Evolutionary conservation across 2,797 vertebrate species (phyloP), one percentile per base, ranked within the genome.

Genomic region (Sus cebifrons): DNA sequence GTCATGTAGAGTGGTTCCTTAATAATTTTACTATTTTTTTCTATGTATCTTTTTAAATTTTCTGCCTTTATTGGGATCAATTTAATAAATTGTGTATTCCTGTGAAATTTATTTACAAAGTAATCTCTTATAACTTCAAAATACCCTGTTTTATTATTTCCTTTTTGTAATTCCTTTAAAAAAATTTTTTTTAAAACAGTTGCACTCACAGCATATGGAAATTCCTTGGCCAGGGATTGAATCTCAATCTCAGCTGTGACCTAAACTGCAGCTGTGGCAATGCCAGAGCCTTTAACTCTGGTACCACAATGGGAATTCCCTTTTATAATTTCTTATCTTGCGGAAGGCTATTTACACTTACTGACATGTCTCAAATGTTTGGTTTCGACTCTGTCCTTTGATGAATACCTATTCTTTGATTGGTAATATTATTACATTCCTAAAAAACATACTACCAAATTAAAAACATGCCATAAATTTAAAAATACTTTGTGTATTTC

Each of bases 71-170:
- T 25, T 1, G 4, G 15, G 6, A n/a, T 49, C 65, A 74, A 0
- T 36, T 79, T 73, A 27, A 27, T 74, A 91, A 77, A 15, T 16
- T 87, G n/a, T 27, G 60, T 96, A 91, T 95, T 91, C 83, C 64
- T 62, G 77, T 25, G 13, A 91, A 87, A 83, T 77, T 18, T 65
- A 91, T 87, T 85, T 79, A 25, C n/a, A 73, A 71, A 65, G 56
- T 96, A 82, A 77, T 74, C 73, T 88, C 52, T 87, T 58, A 44
- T 36, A 78, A 85, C 52, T 95, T 84, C 21, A 62, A 65, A n/a
- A 88, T 84, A 64, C 44, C 8, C 44, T 86, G 29, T 83, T 86
- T 86, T 90, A 23, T 77, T 73, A 87, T 71, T 84, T 79, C 17
- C 8, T 8, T 29, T 21, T 20, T 36, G 25, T 15, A 87, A 79